Percentiles rank a stretch among this genome's conserved stretches.
These are phyloP conservation scores for Xylocampa areola DNA, from an alignment of 2,888 invertebrate genomes.

Conservation along the genomic window DNA sequence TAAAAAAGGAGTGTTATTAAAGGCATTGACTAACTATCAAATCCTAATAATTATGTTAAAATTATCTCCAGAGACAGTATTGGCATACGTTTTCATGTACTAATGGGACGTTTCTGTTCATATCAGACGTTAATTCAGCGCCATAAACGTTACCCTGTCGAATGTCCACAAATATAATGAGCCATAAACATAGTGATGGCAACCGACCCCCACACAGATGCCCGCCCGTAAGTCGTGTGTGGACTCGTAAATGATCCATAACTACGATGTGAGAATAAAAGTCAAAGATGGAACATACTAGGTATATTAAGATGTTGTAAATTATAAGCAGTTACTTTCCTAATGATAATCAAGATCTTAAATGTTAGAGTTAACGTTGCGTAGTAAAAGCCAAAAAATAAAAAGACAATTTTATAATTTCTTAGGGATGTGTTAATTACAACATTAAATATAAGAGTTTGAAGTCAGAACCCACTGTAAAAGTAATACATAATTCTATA, in stretches of 20 bases:
- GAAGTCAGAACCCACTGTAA: too few relatives aligned
- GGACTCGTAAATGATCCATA: slow-evolving; percentile 48
- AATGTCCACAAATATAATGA: slow-evolving; percentile 67
- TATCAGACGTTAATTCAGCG: slow-evolving; percentile 76
- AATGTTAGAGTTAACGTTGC: background rate
- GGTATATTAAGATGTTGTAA: slow-evolving; percentile 10
- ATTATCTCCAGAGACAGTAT: slow-evolving; percentile 3
- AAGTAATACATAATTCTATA: too few relatives aligned
- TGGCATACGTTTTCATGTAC: slow-evolving; percentile 35
- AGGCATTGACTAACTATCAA: background rate
- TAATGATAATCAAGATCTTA: background rate
- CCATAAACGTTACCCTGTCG: slow-evolving; percentile 67
- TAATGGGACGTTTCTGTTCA: slow-evolving; percentile 39
- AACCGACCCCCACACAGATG: slow-evolving; percentile 37
- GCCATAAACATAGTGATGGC: slow-evolving; percentile 62
- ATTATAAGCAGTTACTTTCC: slow-evolving; percentile 11
- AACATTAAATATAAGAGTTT: too few relatives aligned
- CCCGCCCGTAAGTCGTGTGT: slow-evolving; percentile 36
- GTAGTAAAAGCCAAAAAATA: too few relatives aligned
- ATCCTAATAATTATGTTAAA: too few relatives aligned
- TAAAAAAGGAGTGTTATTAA: slow-evolving; percentile 3
- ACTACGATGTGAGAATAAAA: slow-evolving; percentile 43
- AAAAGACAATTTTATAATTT: too few relatives aligned
- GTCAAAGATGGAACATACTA: slow-evolving; percentile 21
- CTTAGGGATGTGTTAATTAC: too few relatives aligned